Percentiles rank a stretch among this genome's conserved stretches.
phyloP scores from a whole-genome alignment of 2,113 vertebrate species.

The Psilopogon haemacephalus region DNA sequence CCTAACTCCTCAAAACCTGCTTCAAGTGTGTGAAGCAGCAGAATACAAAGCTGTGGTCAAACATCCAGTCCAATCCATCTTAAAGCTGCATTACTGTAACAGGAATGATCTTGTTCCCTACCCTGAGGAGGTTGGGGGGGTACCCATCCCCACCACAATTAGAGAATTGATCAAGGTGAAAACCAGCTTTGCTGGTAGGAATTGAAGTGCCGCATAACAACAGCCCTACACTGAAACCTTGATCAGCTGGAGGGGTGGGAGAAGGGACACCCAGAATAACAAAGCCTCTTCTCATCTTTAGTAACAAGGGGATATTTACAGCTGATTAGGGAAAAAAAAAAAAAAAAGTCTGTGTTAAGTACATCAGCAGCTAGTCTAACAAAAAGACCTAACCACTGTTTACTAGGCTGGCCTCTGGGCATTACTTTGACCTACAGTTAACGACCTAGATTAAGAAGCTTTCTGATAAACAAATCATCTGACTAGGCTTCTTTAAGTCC shows the following conservation, averaged over 20 bases:
- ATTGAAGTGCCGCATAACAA: neutral
- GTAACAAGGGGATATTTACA: neutral
- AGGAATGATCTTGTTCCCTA: neutral
- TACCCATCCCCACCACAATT: neutral
- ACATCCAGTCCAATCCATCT: neutral
- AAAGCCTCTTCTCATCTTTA: neutral
- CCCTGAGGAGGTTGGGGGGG: neutral
- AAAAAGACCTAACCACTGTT: neutral
- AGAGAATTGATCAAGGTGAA: neutral
- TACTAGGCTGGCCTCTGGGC: constrained; percentile 1
- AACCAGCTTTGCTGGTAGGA: neutral
- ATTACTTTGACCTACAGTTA: neutral
- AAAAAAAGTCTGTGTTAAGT: neutral
- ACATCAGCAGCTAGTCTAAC: neutral
- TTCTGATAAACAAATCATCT: neutral
- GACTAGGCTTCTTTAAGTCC: neutral
- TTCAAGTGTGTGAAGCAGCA: neutral
- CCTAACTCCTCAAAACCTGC: neutral
- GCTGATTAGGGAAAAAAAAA: neutral
- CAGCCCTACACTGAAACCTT: neutral
- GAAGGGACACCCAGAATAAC: neutral
- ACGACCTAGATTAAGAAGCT: neutral
- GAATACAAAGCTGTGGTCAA: neutral
- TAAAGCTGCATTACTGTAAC: neutral
- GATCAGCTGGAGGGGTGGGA: neutral